These are phyloP conservation scores for Brevimyrus niger DNA, from an alignment of 2,113 vertebrate genomes.

Conservation along the genomic window DNA sequence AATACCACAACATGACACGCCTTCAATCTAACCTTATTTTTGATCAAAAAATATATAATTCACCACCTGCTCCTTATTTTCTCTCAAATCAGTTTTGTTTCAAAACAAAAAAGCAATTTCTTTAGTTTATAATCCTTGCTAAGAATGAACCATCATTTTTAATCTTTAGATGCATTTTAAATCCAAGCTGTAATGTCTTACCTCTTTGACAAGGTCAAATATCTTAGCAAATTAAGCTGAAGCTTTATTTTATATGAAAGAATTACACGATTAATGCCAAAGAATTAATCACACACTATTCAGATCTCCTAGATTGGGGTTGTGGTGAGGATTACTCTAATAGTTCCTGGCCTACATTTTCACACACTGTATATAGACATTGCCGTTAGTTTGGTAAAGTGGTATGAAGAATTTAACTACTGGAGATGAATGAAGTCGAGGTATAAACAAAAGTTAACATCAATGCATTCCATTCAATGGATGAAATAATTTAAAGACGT, in stretches of 20 bases:
- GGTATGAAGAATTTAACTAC: constrained; percentile 51
- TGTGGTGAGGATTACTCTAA: constrained; percentile 65
- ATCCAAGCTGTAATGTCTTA: constrained; percentile 74
- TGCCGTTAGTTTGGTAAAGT: constrained; percentile 54
- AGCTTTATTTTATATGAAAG: constrained; percentile 79
- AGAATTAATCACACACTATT: constrained; percentile 76
- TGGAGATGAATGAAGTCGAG: constrained; percentile 13
- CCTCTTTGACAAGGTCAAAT: constrained; percentile 74
- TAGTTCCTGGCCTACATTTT: constrained; percentile 67
- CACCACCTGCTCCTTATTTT: constrained; percentile 61
- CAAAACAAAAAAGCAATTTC: constrained; percentile 73
- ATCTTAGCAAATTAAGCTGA: constrained; percentile 75
- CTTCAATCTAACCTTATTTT: constrained; percentile 41
- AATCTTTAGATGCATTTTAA: constrained; percentile 79
- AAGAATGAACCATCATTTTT: constrained; percentile 73
- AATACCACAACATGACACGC: constrained; percentile 38
- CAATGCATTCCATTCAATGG: neutral
- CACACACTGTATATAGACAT: constrained; percentile 60
- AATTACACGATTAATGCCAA: constrained; percentile 77
- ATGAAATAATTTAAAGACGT: neutral
- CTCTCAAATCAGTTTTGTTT: constrained; percentile 66
- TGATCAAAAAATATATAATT: constrained; percentile 45
- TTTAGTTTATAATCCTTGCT: constrained; percentile 70
- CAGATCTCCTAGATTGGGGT: constrained; percentile 69
- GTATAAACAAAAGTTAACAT: neutral